Evolutionary conservation across 2,797 vertebrate genomes (phyloP).

Genomic region (Sibirionetta formosa): DNA sequence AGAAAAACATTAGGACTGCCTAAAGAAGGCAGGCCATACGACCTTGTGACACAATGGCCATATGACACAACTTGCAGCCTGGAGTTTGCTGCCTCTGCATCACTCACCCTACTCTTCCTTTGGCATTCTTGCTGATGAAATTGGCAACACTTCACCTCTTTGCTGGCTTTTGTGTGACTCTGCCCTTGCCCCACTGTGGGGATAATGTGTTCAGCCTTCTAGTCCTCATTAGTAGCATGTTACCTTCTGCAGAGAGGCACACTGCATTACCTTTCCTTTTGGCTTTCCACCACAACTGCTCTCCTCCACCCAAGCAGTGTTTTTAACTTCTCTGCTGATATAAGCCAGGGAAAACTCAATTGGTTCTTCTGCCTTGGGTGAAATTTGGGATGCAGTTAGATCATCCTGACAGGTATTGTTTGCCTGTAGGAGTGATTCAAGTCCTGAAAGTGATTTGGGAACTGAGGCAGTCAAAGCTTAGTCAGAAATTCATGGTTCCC

Average conservation of each 20-base stretch:
- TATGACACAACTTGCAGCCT: neutral
- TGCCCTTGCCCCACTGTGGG: rapidly evolving
- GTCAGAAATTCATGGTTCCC: neutral
- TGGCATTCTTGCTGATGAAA: neutral
- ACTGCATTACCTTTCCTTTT: neutral
- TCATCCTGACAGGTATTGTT: neutral
- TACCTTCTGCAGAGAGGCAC: neutral
- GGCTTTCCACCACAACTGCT: neutral
- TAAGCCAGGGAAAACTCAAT: neutral
- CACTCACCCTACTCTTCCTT: neutral
- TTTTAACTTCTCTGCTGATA: neutral
- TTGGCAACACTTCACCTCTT: neutral
- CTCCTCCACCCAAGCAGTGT: neutral
- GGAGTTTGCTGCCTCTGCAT: neutral
- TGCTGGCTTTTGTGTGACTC: neutral
- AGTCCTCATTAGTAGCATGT: rapidly evolving
- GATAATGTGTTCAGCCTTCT: rapidly evolving
- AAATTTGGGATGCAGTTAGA: neutral
- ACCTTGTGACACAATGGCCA: neutral
- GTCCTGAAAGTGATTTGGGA: neutral
- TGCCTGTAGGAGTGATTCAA: neutral
- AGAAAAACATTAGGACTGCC: neutral
- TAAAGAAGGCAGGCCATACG: neutral
- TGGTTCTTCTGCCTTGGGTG: neutral
- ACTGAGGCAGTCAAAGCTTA: neutral